Evolutionary conservation across 2,888 invertebrate species (phyloP).

Genomic region (Netelia fuscicornis): DNA sequence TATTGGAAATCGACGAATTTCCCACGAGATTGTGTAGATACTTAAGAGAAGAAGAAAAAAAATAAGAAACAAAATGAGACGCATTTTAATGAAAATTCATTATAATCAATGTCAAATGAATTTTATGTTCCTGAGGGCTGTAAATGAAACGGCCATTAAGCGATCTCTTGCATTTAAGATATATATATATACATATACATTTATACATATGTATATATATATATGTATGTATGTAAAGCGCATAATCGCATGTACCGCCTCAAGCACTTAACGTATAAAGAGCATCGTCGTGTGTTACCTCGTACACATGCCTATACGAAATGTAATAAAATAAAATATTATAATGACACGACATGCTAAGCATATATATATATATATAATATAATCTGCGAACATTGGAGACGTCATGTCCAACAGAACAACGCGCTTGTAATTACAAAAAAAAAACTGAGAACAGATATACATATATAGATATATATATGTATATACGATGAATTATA

Average conservation of each 20-base stretch:
- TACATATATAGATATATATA: constrained; percentile 65
- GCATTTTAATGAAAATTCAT: constrained; percentile 70
- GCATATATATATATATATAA: constrained; percentile 24
- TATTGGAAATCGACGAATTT: constrained; percentile 30
- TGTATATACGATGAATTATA: constrained; percentile 58
- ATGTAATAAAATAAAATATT: constrained; percentile 17
- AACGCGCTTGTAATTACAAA: constrained; percentile 43
- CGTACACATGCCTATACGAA: constrained; percentile 29
- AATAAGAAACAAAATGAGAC: neutral
- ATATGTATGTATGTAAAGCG: constrained; percentile 34
- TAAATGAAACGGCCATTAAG: constrained; percentile 76
- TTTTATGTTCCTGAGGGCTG: constrained; percentile 83
- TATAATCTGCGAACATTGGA: constrained; percentile 33
- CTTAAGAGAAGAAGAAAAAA: constrained; percentile 40
- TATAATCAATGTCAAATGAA: constrained; percentile 74
- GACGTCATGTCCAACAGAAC: constrained; percentile 5
- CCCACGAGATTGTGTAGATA: constrained; percentile 70
- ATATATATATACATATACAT: neutral
- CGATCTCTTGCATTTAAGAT: constrained; percentile 81
- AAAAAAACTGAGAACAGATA: constrained; percentile 51
- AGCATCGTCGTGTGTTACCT: constrained; percentile 1
- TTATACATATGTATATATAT: neutral
- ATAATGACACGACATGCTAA: constrained; percentile 30
- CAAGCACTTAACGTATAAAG: constrained; percentile 25
- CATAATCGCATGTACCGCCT: constrained; percentile 21